Base-by-base conservation (phyloP, 2,797 vertebrate species). In the Esox lucius region DNA sequence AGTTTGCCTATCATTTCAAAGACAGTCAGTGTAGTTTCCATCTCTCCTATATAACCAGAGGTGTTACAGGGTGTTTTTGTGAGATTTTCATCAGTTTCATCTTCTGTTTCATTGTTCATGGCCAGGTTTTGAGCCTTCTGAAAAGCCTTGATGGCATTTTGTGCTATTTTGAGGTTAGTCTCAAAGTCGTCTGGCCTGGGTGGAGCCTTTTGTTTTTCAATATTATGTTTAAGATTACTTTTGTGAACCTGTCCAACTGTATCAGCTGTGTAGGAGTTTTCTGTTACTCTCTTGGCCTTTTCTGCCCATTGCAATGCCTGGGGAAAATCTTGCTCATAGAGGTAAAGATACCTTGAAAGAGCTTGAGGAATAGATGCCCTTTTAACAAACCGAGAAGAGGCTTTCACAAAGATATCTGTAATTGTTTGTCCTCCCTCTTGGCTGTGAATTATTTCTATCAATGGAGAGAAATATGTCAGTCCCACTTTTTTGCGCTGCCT, bases 231-330 rank as follows among this genome's bases (percentile, higher is more conserved):
- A 70, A 95, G 82, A 75, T 94, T 53, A 71, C 70, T 93, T 93
- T 94, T 95, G 76, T 92, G 71, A 56, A 95, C 88, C 71, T 95
- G 94, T 13, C 93, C 95, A 0, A 94, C 74, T 12, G 95, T 96
- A 71, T 96, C 94, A 71, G 88, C 81, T 22, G 91, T 90, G 75
- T 86, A 95, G 2, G 93, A 92, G 79, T 93, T 94, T 75, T 84
- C 48, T 65, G 87, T 91, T 53, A 80, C 89, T 13, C 16, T 72
- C 79, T 88, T 93, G 62, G 95, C 95, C 66, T 73, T 77, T 76
- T 88, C 85, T 49, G 94, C 94, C 94, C 93, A 95, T 1, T 77
- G 0, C 11, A 93, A 61, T 48, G 94, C 93, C 33, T 59, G 65
- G 5, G 81, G 68, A 83, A 77, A 95, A 28, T 95, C 86, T 4